Conservation (phyloP, 1,140 invertebrate genomes). For the Sitodiplosis mosellana region DNA sequence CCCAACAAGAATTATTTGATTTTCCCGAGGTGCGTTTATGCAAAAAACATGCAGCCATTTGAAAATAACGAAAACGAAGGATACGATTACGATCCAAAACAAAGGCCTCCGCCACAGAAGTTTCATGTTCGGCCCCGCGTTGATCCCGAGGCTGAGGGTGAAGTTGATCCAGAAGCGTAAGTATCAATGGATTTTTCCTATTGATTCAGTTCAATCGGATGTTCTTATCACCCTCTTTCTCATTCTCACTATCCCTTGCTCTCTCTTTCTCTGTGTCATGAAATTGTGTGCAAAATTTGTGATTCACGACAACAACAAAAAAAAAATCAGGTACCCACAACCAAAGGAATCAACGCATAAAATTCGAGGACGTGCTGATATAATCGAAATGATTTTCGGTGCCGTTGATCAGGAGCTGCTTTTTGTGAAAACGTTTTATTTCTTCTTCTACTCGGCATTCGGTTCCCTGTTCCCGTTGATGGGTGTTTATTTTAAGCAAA, state of each 20-base stretch:
- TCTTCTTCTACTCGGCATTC: slow-evolving; percentile 98
- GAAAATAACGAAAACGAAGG: neutral
- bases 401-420: slow-evolving; percentile 74
- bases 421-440: slow-evolving; percentile 93
- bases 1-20: no score
- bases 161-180: slow-evolving; percentile 51
- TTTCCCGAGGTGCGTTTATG: no score
- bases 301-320: neutral
- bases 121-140: slow-evolving; percentile 37
- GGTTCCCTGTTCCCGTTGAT: slow-evolving; percentile 94
- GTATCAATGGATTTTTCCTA: slow-evolving; percentile 7
- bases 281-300: neutral
- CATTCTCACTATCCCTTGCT: no score
- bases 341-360: slow-evolving; percentile 77
- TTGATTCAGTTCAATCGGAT: neutral
- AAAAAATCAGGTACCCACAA: slow-evolving; percentile 48
- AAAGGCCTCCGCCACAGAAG: slow-evolving; percentile 18
- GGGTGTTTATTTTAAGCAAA: slow-evolving; percentile 97
- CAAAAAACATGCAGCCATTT: slow-evolving; percentile 1
- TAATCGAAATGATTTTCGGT: slow-evolving; percentile 68
- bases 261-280: neutral
- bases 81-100: slow-evolving; percentile 7
- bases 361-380: slow-evolving; percentile 63
- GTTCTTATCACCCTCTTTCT: neutral
- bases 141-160: slow-evolving; percentile 51